Evolutionary conservation across 2,113 vertebrate genomes (phyloP).

Genomic region (Egretta garzetta): DNA sequence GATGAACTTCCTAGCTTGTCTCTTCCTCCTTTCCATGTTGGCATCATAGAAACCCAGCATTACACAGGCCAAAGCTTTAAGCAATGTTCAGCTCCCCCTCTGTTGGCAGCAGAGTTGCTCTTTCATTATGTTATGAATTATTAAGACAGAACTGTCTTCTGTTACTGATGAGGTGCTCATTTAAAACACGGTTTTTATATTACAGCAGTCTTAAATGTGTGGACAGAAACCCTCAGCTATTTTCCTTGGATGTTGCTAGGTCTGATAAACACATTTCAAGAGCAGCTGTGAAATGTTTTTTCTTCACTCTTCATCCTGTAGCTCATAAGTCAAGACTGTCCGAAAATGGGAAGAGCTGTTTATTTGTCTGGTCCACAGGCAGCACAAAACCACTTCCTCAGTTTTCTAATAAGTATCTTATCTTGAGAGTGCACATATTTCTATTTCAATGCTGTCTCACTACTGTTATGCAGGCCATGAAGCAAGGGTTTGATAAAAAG

Average conservation of each 20-base stretch:
- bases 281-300: not conserved
- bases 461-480: not conserved
- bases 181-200: not conserved
- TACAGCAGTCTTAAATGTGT: not conserved
- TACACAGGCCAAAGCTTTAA: not conserved
- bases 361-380: conserved; percentile 46
- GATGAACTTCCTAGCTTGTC: not conserved
- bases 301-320: not conserved
- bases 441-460: conserved; percentile 32
- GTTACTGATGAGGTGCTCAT: not conserved
- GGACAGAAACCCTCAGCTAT: not conserved
- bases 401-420: conserved; percentile 67
- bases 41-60: not conserved
- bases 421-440: conserved; percentile 63
- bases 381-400: conserved; percentile 75
- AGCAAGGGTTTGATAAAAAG: not conserved
- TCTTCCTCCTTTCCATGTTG: not conserved
- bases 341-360: conserved; percentile 45
- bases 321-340: conserved; percentile 4
- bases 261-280: conserved; percentile 21
- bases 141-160: not conserved
- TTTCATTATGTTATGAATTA: not conserved
- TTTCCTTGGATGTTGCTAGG: not conserved
- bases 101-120: not conserved
- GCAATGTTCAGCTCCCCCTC: not conserved